Evolutionary conservation across 2,113 vertebrate species (phyloP).

Genomic region (Serinus canaria): DNA sequence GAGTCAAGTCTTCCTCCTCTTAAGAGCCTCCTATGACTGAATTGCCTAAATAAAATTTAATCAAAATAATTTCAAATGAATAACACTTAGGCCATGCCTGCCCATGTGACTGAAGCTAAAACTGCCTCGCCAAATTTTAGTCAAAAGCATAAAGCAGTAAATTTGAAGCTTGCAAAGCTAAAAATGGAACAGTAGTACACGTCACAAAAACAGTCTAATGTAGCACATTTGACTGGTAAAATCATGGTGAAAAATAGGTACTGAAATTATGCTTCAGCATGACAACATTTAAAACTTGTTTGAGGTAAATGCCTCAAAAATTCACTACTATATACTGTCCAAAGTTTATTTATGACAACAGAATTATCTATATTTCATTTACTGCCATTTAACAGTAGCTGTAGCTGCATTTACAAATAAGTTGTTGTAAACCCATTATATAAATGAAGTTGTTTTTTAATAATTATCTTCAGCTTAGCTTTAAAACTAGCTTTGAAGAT

Average conservation of each 20-base stretch:
- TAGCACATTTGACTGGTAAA: neutral
- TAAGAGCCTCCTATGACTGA: neutral
- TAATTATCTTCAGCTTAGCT: neutral
- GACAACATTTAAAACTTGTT: neutral
- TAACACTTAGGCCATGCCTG: neutral
- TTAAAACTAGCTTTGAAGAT: conserved; percentile 58
- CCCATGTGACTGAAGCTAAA: conserved; percentile 5
- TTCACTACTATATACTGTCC: neutral
- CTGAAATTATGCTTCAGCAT: neutral
- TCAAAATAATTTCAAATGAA: neutral
- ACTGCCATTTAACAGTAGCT: neutral
- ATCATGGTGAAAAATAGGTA: neutral
- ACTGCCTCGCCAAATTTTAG: neutral
- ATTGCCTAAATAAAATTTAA: conserved; percentile 27
- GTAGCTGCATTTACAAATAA: neutral
- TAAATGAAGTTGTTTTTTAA: conserved; percentile 41
- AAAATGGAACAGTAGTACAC: neutral
- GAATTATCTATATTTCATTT: neutral
- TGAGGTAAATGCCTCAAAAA: neutral
- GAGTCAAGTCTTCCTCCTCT: neutral
- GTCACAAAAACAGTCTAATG: neutral
- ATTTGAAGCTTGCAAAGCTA: neutral
- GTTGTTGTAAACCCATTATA: neutral
- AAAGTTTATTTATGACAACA: neutral
- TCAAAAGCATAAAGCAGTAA: neutral